Base-by-base conservation (phyloP, 2,113 vertebrate species). In the Trachemys scripta region DNA sequence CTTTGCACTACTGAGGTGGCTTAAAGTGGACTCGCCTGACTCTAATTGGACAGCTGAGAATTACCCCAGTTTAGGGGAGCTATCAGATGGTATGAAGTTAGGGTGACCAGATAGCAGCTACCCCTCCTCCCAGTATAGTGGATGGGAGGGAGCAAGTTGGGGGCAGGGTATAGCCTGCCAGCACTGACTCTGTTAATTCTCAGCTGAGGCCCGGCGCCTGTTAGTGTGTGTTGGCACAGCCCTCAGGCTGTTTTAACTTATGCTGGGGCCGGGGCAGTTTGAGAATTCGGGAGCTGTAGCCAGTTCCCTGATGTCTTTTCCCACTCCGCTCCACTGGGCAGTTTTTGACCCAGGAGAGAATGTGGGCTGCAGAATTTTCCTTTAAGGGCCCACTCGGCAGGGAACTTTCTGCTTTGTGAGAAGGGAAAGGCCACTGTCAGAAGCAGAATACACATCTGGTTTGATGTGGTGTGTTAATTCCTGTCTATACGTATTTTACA, bases 401-500 rank as follows among this genome's bases (percentile, higher is more conserved):
- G 80, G 57, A n/a, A 65, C 62, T 84, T 93, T 84, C n/a, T 91
- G 12, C 59, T 8, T 0, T 20, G 65, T 65, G 53, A 45, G 4
- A 6, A 85, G 69, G 24, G 3, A 42, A 84, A 91, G 80, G 84
- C 91, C 75, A 1, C 57, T 0, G 0, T 25, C 29, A 0, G 38
- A 76, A 20, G 22, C 38, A 25, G 38, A 45, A 45, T 45, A 49
- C 49, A 31, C 92, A 72, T 56, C 88, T 89, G 91, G 59, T 89
- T 35, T 85, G 95, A 95, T 85, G 90, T 0, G 29, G 0, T 0
- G 2, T 0, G 0, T 4, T 51, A 80, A 4, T 47, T 5, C 0
- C 42, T 7, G 79, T 0, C 0, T 25, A n/a, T 0, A 0, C 2
- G 56, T n/a, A 16, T 62, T 69, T 69, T 69, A 69, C 31, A 31